Conservation (phyloP, 2,113 vertebrate species). For the Lagopus muta region DNA sequence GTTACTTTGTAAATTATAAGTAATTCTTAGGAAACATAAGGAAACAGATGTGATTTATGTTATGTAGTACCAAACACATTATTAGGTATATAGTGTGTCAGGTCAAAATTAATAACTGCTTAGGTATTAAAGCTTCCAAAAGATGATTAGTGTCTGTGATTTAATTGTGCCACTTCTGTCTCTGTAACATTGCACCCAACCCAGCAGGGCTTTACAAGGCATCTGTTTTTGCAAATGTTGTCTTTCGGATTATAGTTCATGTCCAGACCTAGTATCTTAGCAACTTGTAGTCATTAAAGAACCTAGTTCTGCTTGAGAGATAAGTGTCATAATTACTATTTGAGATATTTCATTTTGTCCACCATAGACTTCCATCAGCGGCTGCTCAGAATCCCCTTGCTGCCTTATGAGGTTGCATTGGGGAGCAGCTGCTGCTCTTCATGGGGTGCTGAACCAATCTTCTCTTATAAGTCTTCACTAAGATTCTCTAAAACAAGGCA, state of each 20-base stretch:
- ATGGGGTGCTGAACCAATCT: neutral
- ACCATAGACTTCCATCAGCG: neutral
- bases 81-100: neutral
- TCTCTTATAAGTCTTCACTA: neutral
- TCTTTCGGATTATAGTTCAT: neutral
- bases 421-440: neutral
- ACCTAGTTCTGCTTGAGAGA: neutral
- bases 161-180: neutral
- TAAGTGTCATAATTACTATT: neutral
- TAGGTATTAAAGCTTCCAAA: neutral
- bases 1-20: neutral
- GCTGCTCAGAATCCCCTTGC: neutral
- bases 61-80: neutral
- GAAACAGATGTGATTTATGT: neutral
- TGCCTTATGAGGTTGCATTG: neutral
- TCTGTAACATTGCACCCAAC: neutral
- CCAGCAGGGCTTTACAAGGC: neutral
- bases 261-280: neutral
- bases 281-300: neutral
- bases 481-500: neutral
- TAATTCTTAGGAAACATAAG: slow-evolving; percentile 6
- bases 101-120: neutral
- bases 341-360: neutral
- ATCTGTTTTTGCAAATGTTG: neutral
- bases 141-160: neutral